A percentile compares a stretch with the other conserved stretches of the same genome.
Conservation (phyloP, 2,113 vertebrate genomes). For the Panthera leo region DNA sequence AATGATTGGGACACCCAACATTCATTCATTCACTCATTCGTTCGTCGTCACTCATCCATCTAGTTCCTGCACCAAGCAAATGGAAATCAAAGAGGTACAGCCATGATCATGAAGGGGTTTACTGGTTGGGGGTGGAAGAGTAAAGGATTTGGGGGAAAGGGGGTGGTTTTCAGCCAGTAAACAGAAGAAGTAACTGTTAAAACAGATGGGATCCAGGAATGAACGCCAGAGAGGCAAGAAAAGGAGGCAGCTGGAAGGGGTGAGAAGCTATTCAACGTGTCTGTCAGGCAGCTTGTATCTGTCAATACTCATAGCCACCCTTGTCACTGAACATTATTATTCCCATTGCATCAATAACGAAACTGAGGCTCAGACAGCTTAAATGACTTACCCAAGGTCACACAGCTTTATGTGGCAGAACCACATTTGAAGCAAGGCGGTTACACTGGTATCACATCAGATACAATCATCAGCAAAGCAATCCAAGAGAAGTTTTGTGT, state of each 20-base stretch:
- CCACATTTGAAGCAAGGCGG: background rate
- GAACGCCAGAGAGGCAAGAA: background rate
- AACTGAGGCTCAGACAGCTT: background rate
- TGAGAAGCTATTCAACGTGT: background rate
- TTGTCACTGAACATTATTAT: background rate
- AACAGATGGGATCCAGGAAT: background rate
- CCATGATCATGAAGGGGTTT: background rate
- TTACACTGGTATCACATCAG: background rate
- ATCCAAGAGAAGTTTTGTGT: background rate
- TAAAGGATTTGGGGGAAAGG: too few species aligned
- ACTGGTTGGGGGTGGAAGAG: too few species aligned
- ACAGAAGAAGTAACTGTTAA: background rate
- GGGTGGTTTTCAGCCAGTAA: background rate
- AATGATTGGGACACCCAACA: background rate
- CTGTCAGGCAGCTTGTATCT: background rate
- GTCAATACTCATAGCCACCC: background rate
- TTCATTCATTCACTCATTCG: background rate
- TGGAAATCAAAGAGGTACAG: background rate
- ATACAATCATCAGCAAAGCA: background rate
- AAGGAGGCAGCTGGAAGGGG: background rate
- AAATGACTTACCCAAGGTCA: background rate
- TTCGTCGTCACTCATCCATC: background rate
- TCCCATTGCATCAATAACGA: background rate
- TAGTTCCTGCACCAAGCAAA: background rate
- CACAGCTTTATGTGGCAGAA: background rate